Evolutionary conservation across 64 coral and sea anemone species (phyloP).

Genomic region (Astreopora myriophthalma): DNA sequence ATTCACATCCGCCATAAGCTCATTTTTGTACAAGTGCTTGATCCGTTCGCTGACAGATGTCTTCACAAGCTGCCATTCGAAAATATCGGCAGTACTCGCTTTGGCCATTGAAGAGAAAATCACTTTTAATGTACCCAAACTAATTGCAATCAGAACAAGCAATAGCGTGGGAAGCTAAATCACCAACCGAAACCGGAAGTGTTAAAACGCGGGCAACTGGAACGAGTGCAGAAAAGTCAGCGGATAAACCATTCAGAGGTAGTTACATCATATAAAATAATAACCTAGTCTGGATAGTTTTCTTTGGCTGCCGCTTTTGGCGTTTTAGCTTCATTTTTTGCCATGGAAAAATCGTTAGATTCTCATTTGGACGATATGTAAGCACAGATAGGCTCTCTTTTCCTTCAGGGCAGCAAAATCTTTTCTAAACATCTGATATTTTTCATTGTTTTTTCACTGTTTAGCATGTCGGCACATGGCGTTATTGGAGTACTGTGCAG

Average conservation of each 20-base stretch:
- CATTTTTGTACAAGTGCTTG: conserved; percentile 2
- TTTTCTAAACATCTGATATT: neutral
- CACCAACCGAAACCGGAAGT: neutral
- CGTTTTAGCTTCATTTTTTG: neutral
- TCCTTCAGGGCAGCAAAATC: neutral
- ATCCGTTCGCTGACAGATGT: neutral
- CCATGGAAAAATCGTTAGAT: conserved; percentile 83
- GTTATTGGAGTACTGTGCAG: conserved; percentile 84
- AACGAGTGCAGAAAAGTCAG: neutral
- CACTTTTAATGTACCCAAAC: no score
- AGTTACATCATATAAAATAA: neutral
- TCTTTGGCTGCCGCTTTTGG: neutral
- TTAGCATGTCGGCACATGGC: conserved; percentile 84
- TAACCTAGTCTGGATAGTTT: neutral
- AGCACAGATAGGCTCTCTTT: neutral
- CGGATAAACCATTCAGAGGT: neutral
- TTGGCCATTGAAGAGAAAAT: no score
- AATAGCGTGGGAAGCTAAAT: no score
- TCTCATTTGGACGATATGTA: conserved; percentile 82
- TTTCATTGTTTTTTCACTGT: neutral
- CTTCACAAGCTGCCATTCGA: neutral
- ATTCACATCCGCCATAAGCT: neutral
- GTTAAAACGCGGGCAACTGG: neutral
- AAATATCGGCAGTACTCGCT: neutral
- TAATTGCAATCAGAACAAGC: no score